Conservation (phyloP, 2,797 vertebrate species). For the Melanotaenia nigrans region DNA sequence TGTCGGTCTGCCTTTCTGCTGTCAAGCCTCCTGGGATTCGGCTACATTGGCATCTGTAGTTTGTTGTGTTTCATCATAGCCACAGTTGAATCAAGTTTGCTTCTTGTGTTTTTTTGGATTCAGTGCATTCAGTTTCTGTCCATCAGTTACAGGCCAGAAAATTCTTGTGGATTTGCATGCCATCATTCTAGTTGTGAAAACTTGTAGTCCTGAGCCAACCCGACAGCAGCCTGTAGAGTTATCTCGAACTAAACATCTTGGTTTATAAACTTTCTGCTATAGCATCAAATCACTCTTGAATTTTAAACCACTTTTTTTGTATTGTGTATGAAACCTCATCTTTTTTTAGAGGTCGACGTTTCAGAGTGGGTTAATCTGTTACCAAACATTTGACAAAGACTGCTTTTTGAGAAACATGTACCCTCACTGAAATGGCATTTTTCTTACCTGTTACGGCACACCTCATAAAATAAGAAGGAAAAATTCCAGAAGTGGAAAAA, state of each 20-base stretch:
- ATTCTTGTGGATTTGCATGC: no score
- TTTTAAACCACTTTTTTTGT: no score
- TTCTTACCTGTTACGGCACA: slow-evolving; percentile 26
- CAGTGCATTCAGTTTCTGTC: background rate
- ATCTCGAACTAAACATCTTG: no score
- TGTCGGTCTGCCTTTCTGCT: slow-evolving; percentile 13
- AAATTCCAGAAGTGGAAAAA: slow-evolving; percentile 25
- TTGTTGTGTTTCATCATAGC: slow-evolving; percentile 15
- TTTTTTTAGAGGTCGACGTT: background rate
- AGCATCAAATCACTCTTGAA: no score
- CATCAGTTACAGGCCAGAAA: background rate
- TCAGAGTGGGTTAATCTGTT: slow-evolving; percentile 5
- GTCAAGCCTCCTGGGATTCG: slow-evolving; percentile 10
- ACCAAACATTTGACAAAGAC: slow-evolving; percentile 20
- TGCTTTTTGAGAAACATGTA: slow-evolving; percentile 16
- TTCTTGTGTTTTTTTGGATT: slow-evolving; percentile 14
- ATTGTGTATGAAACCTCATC: background rate
- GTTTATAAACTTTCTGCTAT: no score
- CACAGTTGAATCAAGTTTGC: background rate
- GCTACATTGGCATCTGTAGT: slow-evolving; percentile 8
- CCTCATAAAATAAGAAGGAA: slow-evolving; percentile 17
- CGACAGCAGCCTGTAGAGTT: no score
- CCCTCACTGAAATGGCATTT: slow-evolving; percentile 24
- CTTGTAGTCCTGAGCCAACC: no score
- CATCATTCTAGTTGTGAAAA: no score